Conservation (phyloP, 2,113 vertebrate genomes). For the Tetrao urogallus region DNA sequence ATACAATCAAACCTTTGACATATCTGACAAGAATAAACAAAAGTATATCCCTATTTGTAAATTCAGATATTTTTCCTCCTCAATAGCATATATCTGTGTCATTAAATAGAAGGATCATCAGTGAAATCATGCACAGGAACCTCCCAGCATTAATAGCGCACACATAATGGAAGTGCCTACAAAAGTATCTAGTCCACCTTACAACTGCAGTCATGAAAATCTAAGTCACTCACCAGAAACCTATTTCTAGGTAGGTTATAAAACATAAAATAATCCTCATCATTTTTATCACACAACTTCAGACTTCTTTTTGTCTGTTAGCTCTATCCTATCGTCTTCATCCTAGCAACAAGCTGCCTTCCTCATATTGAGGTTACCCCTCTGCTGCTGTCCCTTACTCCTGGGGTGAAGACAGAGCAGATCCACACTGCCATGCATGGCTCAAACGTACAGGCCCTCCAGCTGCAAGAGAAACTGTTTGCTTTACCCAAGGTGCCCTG, state of each 20-base stretch:
- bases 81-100: neutral
- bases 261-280: neutral
- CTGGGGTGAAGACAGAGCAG: neutral
- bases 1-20: neutral
- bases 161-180: neutral
- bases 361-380: neutral
- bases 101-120: neutral
- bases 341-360: neutral
- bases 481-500: accelerated
- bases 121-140: neutral
- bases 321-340: neutral
- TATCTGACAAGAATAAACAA: neutral
- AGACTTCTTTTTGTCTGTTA: neutral
- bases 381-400: neutral
- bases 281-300: neutral
- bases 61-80: neutral
- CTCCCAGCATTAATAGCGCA: neutral
- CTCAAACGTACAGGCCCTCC: neutral
- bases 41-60: neutral
- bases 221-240: neutral
- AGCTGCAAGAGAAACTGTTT: neutral
- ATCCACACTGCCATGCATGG: neutral
- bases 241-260: neutral
- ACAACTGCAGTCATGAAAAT: neutral
- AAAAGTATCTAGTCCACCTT: neutral